Evolutionary conservation across 2,113 vertebrate genomes (phyloP).

Genomic region (Fulica atra): DNA sequence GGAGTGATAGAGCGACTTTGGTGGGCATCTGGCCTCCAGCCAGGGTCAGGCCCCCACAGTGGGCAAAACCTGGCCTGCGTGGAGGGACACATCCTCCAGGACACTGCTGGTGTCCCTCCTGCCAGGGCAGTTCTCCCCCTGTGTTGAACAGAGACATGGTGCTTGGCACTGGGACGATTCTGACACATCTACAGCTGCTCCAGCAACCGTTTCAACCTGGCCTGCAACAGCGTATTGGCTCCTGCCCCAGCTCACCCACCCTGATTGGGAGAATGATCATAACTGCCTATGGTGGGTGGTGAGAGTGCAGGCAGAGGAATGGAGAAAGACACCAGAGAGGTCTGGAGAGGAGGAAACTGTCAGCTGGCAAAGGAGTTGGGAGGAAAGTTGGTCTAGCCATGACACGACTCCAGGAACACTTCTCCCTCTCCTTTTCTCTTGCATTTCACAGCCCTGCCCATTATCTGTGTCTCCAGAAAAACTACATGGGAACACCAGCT

Average conservation of each 20-base stretch:
- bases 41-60: too few species aligned
- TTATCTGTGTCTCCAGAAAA: not conserved
- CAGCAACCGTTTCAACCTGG: not conserved
- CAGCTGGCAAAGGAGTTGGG: not conserved
- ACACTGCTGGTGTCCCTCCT: not conserved
- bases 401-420: not conserved
- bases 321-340: not conserved
- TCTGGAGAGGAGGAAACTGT: not conserved
- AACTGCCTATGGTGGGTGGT: not conserved
- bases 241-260: not conserved
- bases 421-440: not conserved
- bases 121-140: not conserved
- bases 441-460: not conserved
- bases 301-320: not conserved
- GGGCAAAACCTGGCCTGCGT: not conserved
- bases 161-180: not conserved
- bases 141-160: accelerated
- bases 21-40: too few species aligned
- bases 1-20: too few species aligned
- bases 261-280: accelerated
- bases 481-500: not conserved
- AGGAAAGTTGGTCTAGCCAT: not conserved
- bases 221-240: not conserved
- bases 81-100: accelerated
- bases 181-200: not conserved